Conservation (phyloP, 2,797 vertebrate species). For the Graptemys geographica region DNA sequence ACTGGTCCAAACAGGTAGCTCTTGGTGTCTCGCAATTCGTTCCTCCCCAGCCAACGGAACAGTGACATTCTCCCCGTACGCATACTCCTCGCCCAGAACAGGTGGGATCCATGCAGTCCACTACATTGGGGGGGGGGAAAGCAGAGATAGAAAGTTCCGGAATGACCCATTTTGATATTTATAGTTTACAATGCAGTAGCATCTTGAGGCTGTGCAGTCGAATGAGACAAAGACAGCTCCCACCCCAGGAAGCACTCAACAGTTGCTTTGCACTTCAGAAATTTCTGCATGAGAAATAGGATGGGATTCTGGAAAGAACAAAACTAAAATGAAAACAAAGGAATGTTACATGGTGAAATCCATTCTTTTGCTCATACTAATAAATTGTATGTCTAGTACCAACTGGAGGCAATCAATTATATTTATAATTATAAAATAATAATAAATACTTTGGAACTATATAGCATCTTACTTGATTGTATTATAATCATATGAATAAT, state of each 20-base stretch:
- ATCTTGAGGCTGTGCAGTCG: neutral
- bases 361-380: neutral
- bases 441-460: neutral
- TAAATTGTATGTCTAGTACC: neutral
- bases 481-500: slow-evolving; percentile 30
- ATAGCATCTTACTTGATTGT: slow-evolving; percentile 1
- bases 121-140: slow-evolving; percentile 71
- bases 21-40: slow-evolving; percentile 92
- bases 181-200: neutral
- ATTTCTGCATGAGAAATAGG: neutral
- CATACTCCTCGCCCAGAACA: slow-evolving; percentile 96
- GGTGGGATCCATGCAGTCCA: slow-evolving; percentile 98
- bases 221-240: neutral
- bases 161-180: neutral
- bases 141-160: neutral
- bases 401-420: slow-evolving; percentile 39
- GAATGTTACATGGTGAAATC: neutral
- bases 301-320: neutral
- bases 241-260: neutral
- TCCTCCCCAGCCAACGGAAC: slow-evolving; percentile 96
- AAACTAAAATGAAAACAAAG: neutral
- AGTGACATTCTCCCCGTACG: slow-evolving; percentile 97
- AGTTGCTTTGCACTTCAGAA: neutral
- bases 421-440: neutral
- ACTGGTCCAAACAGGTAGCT: slow-evolving; percentile 97